These are phyloP conservation scores for Leucophenga montana DNA, from an alignment of 2,888 invertebrate species.

Conservation along the genomic window DNA sequence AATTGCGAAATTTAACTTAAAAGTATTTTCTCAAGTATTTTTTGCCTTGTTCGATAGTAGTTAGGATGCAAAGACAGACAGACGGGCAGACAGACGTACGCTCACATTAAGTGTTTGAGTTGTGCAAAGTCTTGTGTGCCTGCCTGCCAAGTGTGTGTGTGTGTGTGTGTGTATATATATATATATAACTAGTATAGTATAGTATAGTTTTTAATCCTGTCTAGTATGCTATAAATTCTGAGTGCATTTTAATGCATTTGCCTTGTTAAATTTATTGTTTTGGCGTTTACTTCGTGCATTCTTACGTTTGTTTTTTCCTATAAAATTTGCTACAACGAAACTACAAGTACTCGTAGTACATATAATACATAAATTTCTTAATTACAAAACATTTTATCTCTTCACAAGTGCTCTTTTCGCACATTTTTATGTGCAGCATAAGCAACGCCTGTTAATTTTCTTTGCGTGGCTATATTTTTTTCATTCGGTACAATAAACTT, in stretches of 20 bases:
- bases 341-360: neutral
- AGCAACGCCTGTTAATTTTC: too few species aligned
- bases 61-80: too few species aligned
- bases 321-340: neutral
- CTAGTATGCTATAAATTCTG: neutral
- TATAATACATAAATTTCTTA: conserved; percentile 3
- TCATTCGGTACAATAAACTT: too few species aligned
- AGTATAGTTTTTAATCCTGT: neutral
- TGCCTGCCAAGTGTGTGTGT: neutral
- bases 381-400: neutral
- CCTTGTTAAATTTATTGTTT: conserved; percentile 9
- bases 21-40: too few species aligned
- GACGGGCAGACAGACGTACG: too few species aligned
- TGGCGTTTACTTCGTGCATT: neutral
- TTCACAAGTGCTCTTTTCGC: neutral
- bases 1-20: too few species aligned
- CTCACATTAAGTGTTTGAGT: too few species aligned
- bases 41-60: too few species aligned
- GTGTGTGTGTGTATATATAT: neutral
- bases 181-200: neutral
- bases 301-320: too few species aligned
- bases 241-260: conserved; percentile 22
- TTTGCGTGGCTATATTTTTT: too few species aligned
- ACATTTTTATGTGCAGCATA: too few species aligned
- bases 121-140: too few species aligned